Conservation (phyloP, 2,888 invertebrate genomes). For the Amblyjoppa fuscipennis region DNA sequence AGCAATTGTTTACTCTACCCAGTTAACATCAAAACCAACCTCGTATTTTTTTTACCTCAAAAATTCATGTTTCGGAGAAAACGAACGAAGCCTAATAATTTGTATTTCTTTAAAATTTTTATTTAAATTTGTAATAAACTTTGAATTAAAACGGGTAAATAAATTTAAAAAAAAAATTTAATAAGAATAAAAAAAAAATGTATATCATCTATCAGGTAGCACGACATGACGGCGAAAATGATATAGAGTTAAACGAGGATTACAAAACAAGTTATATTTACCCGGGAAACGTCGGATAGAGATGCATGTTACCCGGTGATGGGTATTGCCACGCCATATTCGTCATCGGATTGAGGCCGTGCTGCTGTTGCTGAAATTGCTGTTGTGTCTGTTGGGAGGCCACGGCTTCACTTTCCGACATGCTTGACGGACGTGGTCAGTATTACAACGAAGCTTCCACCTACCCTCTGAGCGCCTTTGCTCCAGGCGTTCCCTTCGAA, state of each 20-base stretch:
- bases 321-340: slow-evolving; percentile 84
- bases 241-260: not conserved
- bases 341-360: slow-evolving; percentile 79
- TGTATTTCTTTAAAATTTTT: too few relatives aligned
- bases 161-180: too few relatives aligned
- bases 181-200: too few relatives aligned
- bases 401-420: slow-evolving; percentile 84
- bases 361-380: slow-evolving; percentile 78
- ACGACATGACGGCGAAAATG: not conserved
- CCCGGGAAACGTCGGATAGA: slow-evolving; percentile 83
- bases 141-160: too few relatives aligned
- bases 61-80: too few relatives aligned
- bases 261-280: slow-evolving; percentile 70
- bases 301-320: slow-evolving; percentile 82
- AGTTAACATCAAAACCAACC: too few relatives aligned
- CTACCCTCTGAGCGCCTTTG: slow-evolving; percentile 63
- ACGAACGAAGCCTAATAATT: too few relatives aligned
- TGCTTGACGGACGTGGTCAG: slow-evolving; percentile 72
- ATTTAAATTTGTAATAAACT: too few relatives aligned
- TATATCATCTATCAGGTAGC: too few relatives aligned
- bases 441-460: slow-evolving; percentile 64
- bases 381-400: slow-evolving; percentile 83
- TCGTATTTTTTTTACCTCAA: too few relatives aligned
- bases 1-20: too few relatives aligned
- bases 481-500: slow-evolving; percentile 3